Evolutionary conservation across 2,797 vertebrate genomes (phyloP).

Genomic region (Petrocephalus sullivani): DNA sequence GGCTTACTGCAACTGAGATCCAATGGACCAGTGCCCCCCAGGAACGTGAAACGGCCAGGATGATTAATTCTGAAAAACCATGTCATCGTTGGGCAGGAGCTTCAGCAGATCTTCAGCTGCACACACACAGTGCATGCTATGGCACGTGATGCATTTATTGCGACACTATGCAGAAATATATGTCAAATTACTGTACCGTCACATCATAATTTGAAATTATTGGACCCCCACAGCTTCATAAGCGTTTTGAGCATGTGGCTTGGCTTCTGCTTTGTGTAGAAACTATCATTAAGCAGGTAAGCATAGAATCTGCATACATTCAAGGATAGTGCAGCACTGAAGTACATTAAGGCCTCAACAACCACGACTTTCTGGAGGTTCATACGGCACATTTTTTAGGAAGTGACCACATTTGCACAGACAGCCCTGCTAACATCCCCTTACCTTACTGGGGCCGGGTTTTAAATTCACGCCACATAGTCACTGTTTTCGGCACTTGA

Average conservation of each 20-base stretch:
- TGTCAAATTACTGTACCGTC: neutral
- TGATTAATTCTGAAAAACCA: neutral
- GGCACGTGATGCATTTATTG: neutral
- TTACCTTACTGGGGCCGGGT: neutral
- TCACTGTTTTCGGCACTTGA: constrained; percentile 48
- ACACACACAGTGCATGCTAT: too few species aligned
- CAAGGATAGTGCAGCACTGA: neutral
- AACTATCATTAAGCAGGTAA: neutral
- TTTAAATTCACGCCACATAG: neutral
- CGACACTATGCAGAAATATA: neutral
- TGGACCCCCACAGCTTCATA: neutral
- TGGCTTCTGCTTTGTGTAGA: neutral
- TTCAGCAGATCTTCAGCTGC: neutral
- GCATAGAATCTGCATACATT: neutral
- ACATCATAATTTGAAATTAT: neutral
- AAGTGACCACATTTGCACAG: neutral
- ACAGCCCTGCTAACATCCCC: neutral
- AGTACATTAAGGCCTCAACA: neutral
- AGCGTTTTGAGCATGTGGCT: neutral
- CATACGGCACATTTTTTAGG: neutral
- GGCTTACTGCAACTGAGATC: neutral
- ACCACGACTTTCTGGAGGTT: neutral
- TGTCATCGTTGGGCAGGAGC: neutral
- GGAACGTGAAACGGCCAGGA: neutral
- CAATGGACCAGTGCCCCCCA: neutral